phyloP scores from a whole-genome alignment of 2,888 invertebrate species.

The Lasioglossum leucozonium region DNA sequence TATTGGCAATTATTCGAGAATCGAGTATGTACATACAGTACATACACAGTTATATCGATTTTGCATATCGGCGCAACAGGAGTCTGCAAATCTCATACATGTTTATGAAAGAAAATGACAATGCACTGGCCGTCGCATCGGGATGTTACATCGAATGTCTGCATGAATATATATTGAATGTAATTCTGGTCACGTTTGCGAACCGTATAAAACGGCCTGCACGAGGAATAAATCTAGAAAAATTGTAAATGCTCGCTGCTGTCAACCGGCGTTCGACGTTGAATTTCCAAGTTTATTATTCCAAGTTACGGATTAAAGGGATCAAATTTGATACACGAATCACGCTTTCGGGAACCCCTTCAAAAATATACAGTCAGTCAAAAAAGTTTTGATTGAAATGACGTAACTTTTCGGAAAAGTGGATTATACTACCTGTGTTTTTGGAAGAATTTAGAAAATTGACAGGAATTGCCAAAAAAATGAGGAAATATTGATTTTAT shows the following conservation, averaged over 20 bases:
- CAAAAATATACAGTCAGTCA: too few species aligned
- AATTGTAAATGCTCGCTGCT: background rate
- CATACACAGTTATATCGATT: background rate
- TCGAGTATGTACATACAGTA: too few species aligned
- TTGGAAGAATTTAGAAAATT: too few species aligned
- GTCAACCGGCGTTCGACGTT: background rate
- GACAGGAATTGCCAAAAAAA: too few species aligned
- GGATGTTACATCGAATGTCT: background rate
- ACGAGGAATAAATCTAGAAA: background rate
- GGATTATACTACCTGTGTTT: too few species aligned
- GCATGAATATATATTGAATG: background rate
- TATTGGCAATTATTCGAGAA: too few species aligned
- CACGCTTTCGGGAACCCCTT: background rate
- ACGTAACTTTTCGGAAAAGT: too few species aligned
- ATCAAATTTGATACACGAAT: background rate
- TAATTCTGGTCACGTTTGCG: background rate
- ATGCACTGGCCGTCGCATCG: background rate
- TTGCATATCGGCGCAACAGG: background rate
- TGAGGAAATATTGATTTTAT: too few species aligned
- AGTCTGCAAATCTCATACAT: background rate
- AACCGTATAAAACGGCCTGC: background rate
- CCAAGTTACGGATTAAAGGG: background rate
- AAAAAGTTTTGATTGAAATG: too few species aligned
- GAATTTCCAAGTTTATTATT: background rate
- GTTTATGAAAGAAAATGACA: slow-evolving; percentile 9